These are phyloP conservation scores for Alethe castanea DNA, from an alignment of 2,113 vertebrate species.

Conservation along the genomic window DNA sequence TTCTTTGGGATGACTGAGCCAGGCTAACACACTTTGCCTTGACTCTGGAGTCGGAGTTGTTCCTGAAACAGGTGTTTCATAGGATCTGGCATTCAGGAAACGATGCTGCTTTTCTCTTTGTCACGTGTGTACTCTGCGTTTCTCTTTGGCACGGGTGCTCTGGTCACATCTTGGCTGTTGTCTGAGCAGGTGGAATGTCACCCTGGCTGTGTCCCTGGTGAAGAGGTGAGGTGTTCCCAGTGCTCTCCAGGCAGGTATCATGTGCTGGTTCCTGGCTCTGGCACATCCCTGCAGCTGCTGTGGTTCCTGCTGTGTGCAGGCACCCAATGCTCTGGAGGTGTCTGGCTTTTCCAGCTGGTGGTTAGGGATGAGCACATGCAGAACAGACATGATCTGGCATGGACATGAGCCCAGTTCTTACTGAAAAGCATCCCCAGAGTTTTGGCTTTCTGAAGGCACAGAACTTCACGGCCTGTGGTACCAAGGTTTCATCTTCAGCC, in stretches of 20 bases:
- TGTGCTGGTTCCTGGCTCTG: not conserved
- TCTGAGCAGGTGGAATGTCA: not conserved
- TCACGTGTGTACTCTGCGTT: rapidly evolving
- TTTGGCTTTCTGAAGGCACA: not conserved
- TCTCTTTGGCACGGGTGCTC: not conserved
- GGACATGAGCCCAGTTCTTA: not conserved
- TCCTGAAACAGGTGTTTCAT: not conserved
- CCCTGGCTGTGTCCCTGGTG: not conserved
- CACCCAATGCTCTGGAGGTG: not conserved
- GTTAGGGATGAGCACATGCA: not conserved
- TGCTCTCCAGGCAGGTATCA: not conserved
- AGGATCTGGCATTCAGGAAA: not conserved
- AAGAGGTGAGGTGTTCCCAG: rapidly evolving
- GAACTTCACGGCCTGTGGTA: not conserved
- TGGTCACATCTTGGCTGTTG: not conserved
- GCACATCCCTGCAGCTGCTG: not conserved
- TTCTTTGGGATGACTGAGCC: not conserved
- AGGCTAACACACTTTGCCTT: not conserved
- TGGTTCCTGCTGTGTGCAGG: not conserved
- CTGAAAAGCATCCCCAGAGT: not conserved
- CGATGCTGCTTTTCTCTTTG: not conserved
- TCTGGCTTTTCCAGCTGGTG: not conserved
- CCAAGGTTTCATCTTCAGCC: not conserved
- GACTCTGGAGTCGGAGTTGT: not conserved
- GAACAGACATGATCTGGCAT: not conserved